Evolutionary conservation across 2,888 invertebrate species (phyloP), one percentile per base, ranked within the genome.

Genomic region (Lasioglossum vierecki): DNA sequence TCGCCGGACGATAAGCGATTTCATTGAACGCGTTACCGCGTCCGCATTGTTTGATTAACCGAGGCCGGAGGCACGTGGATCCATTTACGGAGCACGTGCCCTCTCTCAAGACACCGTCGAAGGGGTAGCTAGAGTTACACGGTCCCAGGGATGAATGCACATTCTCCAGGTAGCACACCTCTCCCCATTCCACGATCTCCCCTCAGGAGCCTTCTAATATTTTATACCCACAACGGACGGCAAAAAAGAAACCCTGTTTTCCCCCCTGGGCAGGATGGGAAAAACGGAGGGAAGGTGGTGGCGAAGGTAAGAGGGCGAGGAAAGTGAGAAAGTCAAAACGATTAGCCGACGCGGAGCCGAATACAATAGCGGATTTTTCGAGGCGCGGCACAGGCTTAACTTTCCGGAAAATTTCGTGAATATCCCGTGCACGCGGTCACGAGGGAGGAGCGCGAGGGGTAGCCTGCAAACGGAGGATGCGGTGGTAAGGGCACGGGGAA

Each of bases 31-130:
- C 30, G 35, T 66, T 26, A 60, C 60, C 35, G 30, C 30, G 26
- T 60, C 60, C 26, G 18, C 46, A 66, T 71, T 30, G 63, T 78
- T 9, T 13, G 72, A 79, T 83, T 71, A 79, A 63, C 71, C 78
- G 46, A 35, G 66, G 35, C 46, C 49, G n/a, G 35, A 66, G 83
- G 71, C 83, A 84, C 84, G 84, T 84, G 84, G 83, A 68, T 68
- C 76, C 84, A 79, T 84, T 84, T 79, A 84, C 66, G 66, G 53
- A 75, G 84, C 84, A 83, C 84, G 84, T 84, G 84, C 60, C 57
- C 72, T 76, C 84, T 83, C 84, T 83, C 53, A 84, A 83, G 83
- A 84, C 72, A 75, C 79, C 63, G 13, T 11, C 46, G 26, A 53
- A 74, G 72, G 75, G 68, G 9, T 22, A 35, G 66, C 18, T 30